Conservation (phyloP, 2,113 vertebrate species). For the Emydura subglobosa region DNA sequence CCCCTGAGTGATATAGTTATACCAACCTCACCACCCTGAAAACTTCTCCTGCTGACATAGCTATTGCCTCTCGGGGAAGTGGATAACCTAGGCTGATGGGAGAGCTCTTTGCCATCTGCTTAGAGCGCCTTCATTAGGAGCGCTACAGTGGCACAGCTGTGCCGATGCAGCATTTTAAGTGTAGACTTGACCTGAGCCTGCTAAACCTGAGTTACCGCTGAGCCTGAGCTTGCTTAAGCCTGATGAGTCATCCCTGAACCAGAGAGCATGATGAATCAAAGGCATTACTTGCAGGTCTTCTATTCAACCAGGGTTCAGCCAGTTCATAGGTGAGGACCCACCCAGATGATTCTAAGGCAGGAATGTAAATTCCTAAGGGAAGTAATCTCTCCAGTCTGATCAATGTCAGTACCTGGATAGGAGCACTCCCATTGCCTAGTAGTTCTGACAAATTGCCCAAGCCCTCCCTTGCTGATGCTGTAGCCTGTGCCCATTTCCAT, state of each 20-base stretch:
- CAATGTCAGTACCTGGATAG: neutral
- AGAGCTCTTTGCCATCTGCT: too few species aligned
- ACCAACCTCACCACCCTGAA: too few species aligned
- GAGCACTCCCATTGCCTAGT: neutral
- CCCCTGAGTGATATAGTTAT: too few species aligned
- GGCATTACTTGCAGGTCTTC: neutral
- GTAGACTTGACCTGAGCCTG: neutral
- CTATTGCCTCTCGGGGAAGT: too few species aligned
- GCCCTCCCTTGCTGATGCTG: too few species aligned
- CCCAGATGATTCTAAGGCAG: neutral
- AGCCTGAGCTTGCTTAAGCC: neutral
- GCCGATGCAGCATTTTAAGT: too few species aligned
- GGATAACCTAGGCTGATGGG: too few species aligned
- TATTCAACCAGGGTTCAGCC: neutral
- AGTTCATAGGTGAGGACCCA: neutral
- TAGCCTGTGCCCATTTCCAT: too few species aligned
- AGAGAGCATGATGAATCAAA: neutral
- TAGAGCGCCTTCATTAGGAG: too few species aligned
- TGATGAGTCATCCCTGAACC: neutral
- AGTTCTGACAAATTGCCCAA: neutral
- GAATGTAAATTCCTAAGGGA: neutral
- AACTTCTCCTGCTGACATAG: too few species aligned
- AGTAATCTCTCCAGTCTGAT: neutral
- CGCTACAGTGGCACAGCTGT: too few species aligned
- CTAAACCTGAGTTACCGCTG: neutral